Evolutionary conservation across 2,888 invertebrate genomes (phyloP), one percentile per base, ranked within the genome.

Genomic region (Adelognathus sp.): DNA sequence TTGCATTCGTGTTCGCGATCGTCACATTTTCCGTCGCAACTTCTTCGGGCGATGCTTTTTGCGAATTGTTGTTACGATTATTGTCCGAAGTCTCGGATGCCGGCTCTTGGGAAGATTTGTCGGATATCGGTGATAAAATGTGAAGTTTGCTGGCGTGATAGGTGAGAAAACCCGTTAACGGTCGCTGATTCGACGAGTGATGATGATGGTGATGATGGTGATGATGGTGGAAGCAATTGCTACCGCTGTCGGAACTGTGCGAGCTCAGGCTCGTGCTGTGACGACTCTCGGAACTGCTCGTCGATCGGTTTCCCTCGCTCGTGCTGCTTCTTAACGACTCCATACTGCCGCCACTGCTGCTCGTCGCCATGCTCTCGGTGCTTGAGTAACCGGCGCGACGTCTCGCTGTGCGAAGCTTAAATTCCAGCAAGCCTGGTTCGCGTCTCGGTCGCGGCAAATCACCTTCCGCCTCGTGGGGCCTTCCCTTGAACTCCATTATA

Each of bases 41-140:
- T 80, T 95, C 95, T 87, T 95, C 96, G 0, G 96, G 96, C 18
- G 96, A 95, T 61, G 94, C 95, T 88, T 96, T 95, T 88, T 95
- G 95, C 0, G 96, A 96, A 87, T 95, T 95, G 87, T 96, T 96
- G 89, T 95, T 95, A 83, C 95, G 94, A 86, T 96, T 96, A 88
- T 96, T 96, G 87, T 96, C 96, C 9, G 96, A 96, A 18, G 96
- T 95, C 91, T 97, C 97, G 5, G 96, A 96, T 18, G 94, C 95
- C 14, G 96, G 96, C 88, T 97, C 97, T 91, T 96, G 97, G 0
- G 97, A 97, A 21, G 97, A 97, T 92, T 97, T 97, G 91, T 97
- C 97, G 74, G 97, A 97, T 87, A 97, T 97, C 18, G 97, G 97
- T 86, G 97, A 97, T 56, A 97, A 93, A 89, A 97, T 96, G 91